Conservation (phyloP, 2,113 vertebrate genomes). For the Clarias magur region DNA sequence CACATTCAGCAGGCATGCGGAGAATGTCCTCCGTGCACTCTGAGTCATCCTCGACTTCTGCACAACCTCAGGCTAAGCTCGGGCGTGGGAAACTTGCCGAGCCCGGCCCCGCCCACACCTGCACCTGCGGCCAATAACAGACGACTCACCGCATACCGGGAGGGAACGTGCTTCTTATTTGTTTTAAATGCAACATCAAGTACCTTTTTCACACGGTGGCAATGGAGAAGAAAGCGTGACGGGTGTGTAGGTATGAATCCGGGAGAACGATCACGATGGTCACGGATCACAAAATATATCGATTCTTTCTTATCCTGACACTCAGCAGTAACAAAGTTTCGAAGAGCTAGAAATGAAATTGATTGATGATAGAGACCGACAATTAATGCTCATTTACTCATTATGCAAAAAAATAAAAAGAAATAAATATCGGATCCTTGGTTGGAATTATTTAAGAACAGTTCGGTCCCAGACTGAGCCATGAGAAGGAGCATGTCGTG, state of each 20-base stretch:
- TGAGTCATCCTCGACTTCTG: conserved; percentile 70
- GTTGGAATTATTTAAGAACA: neutral
- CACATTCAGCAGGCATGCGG: conserved; percentile 58
- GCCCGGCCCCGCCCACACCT: neutral
- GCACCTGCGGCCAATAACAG: neutral
- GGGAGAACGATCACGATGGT: neutral
- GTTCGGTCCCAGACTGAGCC: neutral
- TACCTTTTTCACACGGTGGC: neutral
- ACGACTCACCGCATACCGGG: neutral
- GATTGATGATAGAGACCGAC: neutral
- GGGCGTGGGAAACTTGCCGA: conserved; percentile 52
- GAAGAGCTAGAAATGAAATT: neutral
- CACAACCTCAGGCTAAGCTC: conserved; percentile 26
- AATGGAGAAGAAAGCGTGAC: neutral
- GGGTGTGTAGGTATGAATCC: neutral
- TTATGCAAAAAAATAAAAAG: neutral
- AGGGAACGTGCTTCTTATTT: neutral
- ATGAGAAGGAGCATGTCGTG: neutral
- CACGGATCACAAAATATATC: neutral
- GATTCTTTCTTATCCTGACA: neutral
- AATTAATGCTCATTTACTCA: neutral
- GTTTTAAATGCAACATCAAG: neutral
- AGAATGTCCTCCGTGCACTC: conserved; percentile 74
- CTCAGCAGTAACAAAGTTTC: neutral
- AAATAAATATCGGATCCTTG: no score